Conservation (phyloP, 2,113 vertebrate genomes). For the Peromyscus californicus region DNA sequence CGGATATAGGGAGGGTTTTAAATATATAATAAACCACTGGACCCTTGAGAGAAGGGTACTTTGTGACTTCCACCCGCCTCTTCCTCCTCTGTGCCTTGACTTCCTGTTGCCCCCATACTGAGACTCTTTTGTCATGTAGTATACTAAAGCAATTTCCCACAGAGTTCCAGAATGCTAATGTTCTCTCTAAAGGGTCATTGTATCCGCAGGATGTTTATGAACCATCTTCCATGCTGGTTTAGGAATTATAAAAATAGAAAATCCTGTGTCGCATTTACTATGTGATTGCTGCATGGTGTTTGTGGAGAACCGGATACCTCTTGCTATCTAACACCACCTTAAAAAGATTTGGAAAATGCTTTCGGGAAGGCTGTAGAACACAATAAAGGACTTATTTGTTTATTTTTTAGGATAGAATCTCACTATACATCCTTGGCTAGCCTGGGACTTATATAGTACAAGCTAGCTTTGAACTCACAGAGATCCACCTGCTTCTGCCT, state of each 20-base stretch:
- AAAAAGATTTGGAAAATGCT: neutral
- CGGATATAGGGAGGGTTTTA: neutral
- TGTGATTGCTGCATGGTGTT: neutral
- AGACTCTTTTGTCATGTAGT: neutral
- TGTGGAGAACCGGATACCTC: neutral
- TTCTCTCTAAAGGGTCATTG: conserved; percentile 5
- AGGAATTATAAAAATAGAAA: conserved; percentile 4
- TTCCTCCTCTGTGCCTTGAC: neutral
- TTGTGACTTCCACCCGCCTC: fast-evolving
- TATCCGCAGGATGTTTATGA: conserved; percentile 12
- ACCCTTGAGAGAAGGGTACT: neutral
- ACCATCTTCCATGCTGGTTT: neutral
- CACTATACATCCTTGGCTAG: neutral
- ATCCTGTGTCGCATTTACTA: neutral
- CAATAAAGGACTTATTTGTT: neutral
- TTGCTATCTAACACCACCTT: neutral
- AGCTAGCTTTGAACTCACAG: neutral
- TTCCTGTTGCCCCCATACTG: neutral
- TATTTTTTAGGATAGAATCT: neutral
- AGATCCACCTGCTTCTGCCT: neutral
- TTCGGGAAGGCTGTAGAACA: neutral
- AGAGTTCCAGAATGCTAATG: neutral
- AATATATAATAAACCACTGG: neutral
- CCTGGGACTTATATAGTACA: neutral
- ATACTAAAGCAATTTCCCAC: neutral